Evolutionary conservation across 2,113 vertebrate species (phyloP).

Genomic region (Arvicanthis niloticus): DNA sequence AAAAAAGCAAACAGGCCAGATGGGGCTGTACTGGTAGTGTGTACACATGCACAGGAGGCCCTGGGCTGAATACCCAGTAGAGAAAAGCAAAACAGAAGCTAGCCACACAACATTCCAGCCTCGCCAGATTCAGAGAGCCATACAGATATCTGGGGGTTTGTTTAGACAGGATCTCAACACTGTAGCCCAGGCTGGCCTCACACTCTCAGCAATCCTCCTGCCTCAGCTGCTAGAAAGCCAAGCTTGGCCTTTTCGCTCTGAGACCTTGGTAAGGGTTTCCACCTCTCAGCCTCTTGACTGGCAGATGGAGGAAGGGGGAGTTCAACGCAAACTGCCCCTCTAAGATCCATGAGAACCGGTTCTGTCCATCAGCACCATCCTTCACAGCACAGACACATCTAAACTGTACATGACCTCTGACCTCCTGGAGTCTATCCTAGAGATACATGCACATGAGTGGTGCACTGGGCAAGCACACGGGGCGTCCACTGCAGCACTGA

Average conservation of each 20-base stretch:
- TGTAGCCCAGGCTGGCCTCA: not conserved
- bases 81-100: not conserved
- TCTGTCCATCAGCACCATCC: not conserved
- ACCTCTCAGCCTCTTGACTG: not conserved
- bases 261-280: not conserved
- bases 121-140: not conserved
- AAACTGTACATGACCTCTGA: not conserved
- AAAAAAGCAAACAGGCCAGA: not conserved
- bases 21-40: not conserved
- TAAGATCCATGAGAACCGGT: not conserved
- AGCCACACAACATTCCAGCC: not conserved
- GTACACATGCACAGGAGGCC: accelerated
- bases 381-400: not conserved
- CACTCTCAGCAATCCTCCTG: not conserved
- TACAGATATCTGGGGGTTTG: not conserved
- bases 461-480: not conserved
- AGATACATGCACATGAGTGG: not conserved
- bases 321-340: not conserved
- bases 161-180: not conserved
- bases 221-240: not conserved
- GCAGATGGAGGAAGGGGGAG: not conserved
- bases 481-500: not conserved
- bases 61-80: too few species aligned
- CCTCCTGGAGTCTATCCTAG: not conserved
- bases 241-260: not conserved